Evolutionary conservation across 2,797 vertebrate species (phyloP), one percentile per base, ranked within the genome.

Genomic region (Taenioides sp.): DNA sequence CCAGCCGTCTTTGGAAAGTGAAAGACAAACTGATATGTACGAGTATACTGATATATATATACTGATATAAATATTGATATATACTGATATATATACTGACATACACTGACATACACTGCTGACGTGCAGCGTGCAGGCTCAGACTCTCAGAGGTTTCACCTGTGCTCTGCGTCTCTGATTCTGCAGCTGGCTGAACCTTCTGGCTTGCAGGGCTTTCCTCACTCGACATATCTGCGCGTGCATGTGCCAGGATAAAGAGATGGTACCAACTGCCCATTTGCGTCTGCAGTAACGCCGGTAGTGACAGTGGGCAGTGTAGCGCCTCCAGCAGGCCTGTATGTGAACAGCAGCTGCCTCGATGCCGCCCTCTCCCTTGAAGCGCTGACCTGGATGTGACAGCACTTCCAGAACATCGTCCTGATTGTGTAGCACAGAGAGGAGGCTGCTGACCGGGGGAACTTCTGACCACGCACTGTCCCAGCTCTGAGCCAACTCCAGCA

Each of bases 141-240:
- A n/a, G n/a, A n/a, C 25, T 27, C 25, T 27, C 25, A 27, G 25
- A 27, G 25, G 25, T 4, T 82, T 83, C 90, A 98, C 96, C 96
- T 97, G 93, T 78, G 94, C 94, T 92, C 96, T 94, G 74, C 84
- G 88, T 85, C 80, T 91, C 77, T 93, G 95, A 86, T 95, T 97
- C 90, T 97, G 93, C 92, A 97, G 93, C 84, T 98, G 95, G 82
- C 84, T 89, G 27, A 82, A 87, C 1, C 92, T 93, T 0, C 93
- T 86, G 58, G 92, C 95, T 92, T 93, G 86, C 85, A 95, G 92
- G 88, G 88, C 76, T 69, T 78, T 93, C 76, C 80, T 93, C 65
- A 95, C 77, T 16, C 74, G 86, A 28, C 75, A 75, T 90, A 81
- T 84, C 79, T 89, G 94, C 72, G 72, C 65, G 54, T 79, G 81